Conservation (phyloP, 2,113 vertebrate species). For the Chloropsis cyanopogon region DNA sequence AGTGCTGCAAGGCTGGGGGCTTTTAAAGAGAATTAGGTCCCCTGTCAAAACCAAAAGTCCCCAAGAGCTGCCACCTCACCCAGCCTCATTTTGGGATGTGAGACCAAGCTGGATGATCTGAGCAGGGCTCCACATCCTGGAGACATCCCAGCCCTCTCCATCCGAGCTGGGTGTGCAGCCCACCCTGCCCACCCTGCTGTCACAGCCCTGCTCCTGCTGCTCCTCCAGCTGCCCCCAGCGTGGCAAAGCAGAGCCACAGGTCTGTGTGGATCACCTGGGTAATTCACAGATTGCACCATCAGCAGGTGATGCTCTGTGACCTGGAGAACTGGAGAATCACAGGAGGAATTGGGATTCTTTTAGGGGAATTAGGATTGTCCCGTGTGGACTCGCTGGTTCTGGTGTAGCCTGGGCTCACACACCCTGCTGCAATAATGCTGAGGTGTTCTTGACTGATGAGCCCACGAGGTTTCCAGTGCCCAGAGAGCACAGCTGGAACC, state of each 20-base stretch:
- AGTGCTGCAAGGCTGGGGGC: rapidly evolving
- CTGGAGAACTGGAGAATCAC: background rate
- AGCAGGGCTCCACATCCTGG: background rate
- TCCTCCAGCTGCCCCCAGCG: background rate
- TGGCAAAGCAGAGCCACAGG: background rate
- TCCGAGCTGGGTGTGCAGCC: rapidly evolving
- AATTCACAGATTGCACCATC: background rate
- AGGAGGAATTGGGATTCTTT: background rate
- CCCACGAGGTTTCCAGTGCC: background rate
- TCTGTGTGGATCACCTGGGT: background rate
- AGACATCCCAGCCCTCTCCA: background rate
- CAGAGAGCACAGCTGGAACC: background rate
- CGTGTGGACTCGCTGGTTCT: background rate
- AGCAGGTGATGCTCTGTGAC: background rate
- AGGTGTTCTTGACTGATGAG: background rate
- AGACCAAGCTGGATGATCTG: background rate
- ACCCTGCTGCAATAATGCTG: background rate
- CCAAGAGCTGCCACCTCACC: background rate
- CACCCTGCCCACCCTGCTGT: background rate
- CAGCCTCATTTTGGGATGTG: background rate
- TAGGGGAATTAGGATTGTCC: background rate
- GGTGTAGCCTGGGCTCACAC: background rate
- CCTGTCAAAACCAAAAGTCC: background rate
- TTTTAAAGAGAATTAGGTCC: background rate
- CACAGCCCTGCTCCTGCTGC: background rate